Conservation (phyloP, 2,797 vertebrate species). For the Vultur gryphus region DNA sequence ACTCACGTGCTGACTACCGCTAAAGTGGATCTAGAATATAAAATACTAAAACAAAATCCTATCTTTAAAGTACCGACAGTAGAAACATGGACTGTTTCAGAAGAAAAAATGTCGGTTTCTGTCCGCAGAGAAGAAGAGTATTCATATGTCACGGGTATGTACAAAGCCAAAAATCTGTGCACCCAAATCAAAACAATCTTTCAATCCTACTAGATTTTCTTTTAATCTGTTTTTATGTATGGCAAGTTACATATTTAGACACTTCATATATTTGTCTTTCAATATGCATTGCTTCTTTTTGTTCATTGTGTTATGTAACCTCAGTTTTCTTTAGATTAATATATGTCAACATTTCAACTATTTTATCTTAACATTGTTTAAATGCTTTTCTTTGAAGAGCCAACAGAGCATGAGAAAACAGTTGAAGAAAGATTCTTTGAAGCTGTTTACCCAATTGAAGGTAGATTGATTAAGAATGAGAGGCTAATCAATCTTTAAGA, state of each 20-base stretch:
- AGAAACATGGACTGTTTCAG: slow-evolving; percentile 76
- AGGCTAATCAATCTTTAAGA: neutral
- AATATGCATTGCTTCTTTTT: slow-evolving; percentile 29
- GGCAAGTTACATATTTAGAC: slow-evolving; percentile 32
- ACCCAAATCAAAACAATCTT: neutral
- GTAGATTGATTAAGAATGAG: slow-evolving; percentile 66
- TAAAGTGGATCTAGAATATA: slow-evolving; percentile 40
- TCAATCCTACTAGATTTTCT: neutral
- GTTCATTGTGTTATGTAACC: slow-evolving; percentile 15
- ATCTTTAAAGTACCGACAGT: slow-evolving; percentile 78
- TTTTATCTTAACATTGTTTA: slow-evolving; percentile 46
- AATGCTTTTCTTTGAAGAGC: slow-evolving; percentile 72
- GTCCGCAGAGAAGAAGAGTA: slow-evolving; percentile 77
- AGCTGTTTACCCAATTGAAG: slow-evolving; percentile 63
- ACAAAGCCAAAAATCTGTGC: slow-evolving; percentile 19
- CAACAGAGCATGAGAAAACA: slow-evolving; percentile 63
- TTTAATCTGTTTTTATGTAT: neutral
- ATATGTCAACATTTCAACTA: neutral
- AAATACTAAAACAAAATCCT: slow-evolving; percentile 66
- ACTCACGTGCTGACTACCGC: neutral
- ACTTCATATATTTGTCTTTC: neutral
- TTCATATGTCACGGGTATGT: slow-evolving; percentile 77
- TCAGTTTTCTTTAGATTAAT: slow-evolving; percentile 3
- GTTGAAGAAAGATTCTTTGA: slow-evolving; percentile 58
- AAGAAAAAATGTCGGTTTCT: slow-evolving; percentile 78